A percentile compares a stretch with the other conserved stretches of the same genome.
Evolutionary conservation across 2,888 invertebrate genomes (phyloP).

Genomic region (Empis livida): DNA sequence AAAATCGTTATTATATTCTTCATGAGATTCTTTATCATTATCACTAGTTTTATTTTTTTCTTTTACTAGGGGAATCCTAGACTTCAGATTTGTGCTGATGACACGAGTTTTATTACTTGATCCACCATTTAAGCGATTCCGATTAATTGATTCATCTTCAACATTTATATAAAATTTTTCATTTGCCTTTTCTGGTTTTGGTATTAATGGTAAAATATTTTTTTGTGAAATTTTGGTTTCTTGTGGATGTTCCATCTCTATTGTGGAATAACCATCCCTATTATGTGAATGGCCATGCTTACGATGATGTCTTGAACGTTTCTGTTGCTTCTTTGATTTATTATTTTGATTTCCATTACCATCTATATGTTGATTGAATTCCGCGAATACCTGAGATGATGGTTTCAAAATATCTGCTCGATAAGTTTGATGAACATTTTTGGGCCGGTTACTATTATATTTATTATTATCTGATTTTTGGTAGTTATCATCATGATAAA

Average conservation of each 20-base stretch:
- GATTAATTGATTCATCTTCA: neutral
- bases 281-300: too few species aligned
- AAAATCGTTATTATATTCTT: neutral
- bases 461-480: too few species aligned
- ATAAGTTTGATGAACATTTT: neutral
- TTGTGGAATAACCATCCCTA: too few species aligned
- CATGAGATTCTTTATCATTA: neutral
- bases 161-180: neutral
- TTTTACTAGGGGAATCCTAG: neutral
- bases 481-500: slow-evolving; percentile 4
- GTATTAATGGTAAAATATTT: neutral
- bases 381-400: too few species aligned
- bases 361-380: too few species aligned
- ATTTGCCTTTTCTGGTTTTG: neutral
- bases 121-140: neutral
- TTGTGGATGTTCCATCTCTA: slow-evolving; percentile 2
- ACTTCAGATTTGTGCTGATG: neutral
- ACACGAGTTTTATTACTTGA: neutral
- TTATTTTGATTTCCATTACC: too few species aligned
- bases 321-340: too few species aligned
- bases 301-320: too few species aligned
- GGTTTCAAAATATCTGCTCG: neutral
- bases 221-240: slow-evolving; percentile 1
- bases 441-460: too few species aligned
- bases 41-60: neutral